These are phyloP conservation scores for Sapajus apella DNA, from an alignment of 2,113 vertebrate genomes.

Conservation along the genomic window DNA sequence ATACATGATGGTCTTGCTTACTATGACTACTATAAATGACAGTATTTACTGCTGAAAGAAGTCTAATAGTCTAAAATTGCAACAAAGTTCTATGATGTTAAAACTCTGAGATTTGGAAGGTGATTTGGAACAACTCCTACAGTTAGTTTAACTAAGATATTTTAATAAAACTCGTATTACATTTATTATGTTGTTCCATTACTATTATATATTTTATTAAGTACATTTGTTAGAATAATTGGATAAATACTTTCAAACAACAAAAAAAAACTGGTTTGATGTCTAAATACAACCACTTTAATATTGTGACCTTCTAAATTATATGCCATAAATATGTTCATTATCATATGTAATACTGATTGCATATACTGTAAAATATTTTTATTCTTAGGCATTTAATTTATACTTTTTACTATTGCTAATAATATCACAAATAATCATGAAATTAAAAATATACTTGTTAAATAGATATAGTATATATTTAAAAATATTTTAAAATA, in stretches of 20 bases:
- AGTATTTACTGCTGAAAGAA: background rate
- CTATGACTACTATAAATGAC: background rate
- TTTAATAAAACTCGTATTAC: background rate
- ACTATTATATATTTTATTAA: background rate
- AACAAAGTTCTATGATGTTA: background rate
- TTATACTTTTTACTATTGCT: background rate
- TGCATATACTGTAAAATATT: rapidly evolving
- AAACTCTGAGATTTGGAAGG: background rate
- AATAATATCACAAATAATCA: background rate
- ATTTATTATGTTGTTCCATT: background rate
- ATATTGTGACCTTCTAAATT: background rate
- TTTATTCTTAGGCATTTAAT: background rate
- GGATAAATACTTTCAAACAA: background rate
- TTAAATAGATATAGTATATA: too few relatives aligned
- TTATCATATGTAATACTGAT: background rate
- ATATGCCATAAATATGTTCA: background rate
- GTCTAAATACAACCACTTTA: background rate
- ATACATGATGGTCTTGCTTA: background rate
- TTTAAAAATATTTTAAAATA: too few relatives aligned
- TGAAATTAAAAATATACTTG: background rate
- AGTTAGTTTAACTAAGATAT: background rate
- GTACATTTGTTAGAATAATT: background rate
- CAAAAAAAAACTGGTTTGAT: background rate
- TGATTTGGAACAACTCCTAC: background rate
- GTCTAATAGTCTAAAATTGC: background rate